These are phyloP conservation scores for Rhodeus uyekii DNA, from an alignment of 2,797 vertebrate species.

Conservation along the genomic window DNA sequence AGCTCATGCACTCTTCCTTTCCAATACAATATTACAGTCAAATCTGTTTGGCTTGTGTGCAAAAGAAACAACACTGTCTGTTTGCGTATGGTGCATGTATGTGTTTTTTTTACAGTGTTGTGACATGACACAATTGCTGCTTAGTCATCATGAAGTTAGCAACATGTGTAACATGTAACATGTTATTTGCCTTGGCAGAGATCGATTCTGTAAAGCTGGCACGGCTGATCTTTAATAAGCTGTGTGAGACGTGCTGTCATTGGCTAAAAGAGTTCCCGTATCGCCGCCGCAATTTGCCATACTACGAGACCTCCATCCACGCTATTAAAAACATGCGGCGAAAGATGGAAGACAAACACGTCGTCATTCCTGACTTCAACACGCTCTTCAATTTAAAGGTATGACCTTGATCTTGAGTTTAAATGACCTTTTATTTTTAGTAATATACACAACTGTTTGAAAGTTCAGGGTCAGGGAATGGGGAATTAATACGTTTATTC, in stretches of 20 bases:
- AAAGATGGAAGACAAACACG: slow-evolving; percentile 98
- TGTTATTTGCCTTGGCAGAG: slow-evolving; percentile 72
- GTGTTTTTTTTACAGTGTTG: slow-evolving; percentile 21
- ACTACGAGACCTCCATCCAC: slow-evolving; percentile 97
- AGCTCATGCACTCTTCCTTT: slow-evolving; percentile 11
- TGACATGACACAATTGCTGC: slow-evolving; percentile 24
- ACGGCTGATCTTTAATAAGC: slow-evolving; percentile 87
- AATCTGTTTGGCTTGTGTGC: slow-evolving; percentile 2
- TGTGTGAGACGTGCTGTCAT: slow-evolving; percentile 89
- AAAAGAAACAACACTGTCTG: neutral
- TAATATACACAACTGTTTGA: neutral
- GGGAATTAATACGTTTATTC: no score
- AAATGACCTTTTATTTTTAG: neutral
- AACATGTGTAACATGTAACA: slow-evolving; percentile 30
- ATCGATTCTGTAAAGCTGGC: slow-evolving; percentile 91
- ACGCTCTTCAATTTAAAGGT: slow-evolving; percentile 97
- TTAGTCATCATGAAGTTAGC: slow-evolving; percentile 28
- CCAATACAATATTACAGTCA: slow-evolving; percentile 32
- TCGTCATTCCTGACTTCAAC: slow-evolving; percentile 98
- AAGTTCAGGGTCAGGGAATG: no score
- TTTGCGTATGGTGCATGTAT: slow-evolving; percentile 19
- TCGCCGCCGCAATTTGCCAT: slow-evolving; percentile 86
- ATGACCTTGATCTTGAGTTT: slow-evolving; percentile 8
- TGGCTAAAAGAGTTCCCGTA: slow-evolving; percentile 95
- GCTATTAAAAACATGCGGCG: slow-evolving; percentile 99